Evolutionary conservation across 2,113 vertebrate genomes (phyloP).

Genomic region (Mesembrinibis cayennensis): DNA sequence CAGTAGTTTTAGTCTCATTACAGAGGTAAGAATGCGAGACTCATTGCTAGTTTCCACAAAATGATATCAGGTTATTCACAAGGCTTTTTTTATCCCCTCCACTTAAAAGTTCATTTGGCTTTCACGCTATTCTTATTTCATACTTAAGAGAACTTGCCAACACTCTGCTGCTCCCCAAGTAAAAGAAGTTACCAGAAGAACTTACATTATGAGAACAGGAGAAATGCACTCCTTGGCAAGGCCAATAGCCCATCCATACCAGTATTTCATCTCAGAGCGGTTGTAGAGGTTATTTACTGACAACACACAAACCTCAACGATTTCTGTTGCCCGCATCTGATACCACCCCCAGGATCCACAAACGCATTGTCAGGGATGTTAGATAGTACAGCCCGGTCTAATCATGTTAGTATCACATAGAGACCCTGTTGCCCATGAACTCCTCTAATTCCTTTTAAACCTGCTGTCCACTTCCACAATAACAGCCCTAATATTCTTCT

Average conservation of each 20-base stretch:
- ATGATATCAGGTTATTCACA: background rate
- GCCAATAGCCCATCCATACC: background rate
- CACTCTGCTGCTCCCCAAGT: background rate
- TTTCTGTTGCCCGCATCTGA: background rate
- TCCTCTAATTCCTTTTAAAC: background rate
- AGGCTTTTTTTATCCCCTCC: background rate
- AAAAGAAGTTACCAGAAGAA: background rate
- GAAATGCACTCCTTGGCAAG: background rate
- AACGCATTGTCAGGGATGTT: background rate
- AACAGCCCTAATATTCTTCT: background rate
- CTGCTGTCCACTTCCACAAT: background rate
- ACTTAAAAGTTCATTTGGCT: background rate
- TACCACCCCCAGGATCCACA: background rate
- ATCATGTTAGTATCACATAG: background rate
- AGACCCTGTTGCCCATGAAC: background rate
- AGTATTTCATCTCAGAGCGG: background rate
- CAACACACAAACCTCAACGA: background rate
- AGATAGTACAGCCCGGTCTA: background rate
- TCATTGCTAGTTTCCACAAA: background rate
- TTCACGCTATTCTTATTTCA: background rate
- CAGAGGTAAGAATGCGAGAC: background rate
- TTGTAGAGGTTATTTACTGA: background rate
- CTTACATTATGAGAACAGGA: background rate
- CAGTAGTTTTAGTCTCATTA: background rate
- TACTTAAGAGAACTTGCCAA: background rate